These are phyloP conservation scores for Volucella zonaria DNA, from an alignment of 2,888 invertebrate species.

Conservation along the genomic window DNA sequence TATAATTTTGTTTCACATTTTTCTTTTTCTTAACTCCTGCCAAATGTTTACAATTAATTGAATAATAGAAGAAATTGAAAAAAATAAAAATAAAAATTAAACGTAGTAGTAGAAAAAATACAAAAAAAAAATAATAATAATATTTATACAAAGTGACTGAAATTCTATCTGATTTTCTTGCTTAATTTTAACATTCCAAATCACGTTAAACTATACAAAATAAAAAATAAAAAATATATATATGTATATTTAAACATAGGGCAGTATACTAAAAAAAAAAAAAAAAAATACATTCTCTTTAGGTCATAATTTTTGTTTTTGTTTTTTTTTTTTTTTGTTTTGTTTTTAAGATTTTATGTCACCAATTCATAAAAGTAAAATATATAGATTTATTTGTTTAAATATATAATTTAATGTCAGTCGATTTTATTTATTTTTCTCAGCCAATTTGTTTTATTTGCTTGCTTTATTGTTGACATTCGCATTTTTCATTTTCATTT, in stretches of 20 bases:
- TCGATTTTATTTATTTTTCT: slow-evolving; percentile 40
- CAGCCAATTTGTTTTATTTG: slow-evolving; percentile 30
- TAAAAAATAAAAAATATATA: slow-evolving; percentile 17
- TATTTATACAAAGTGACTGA: slow-evolving; percentile 55
- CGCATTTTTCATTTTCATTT: slow-evolving; percentile 14
- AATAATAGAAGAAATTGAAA: slow-evolving; percentile 41
- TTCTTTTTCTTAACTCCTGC: slow-evolving; percentile 35
- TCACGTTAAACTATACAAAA: slow-evolving; percentile 50
- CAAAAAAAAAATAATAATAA: slow-evolving; percentile 36
- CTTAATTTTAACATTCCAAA: slow-evolving; percentile 26
- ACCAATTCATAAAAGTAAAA: slow-evolving; percentile 41
- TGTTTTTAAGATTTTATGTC: slow-evolving; percentile 13
- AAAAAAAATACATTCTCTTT: slow-evolving; percentile 32
- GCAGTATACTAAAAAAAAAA: slow-evolving; percentile 40
- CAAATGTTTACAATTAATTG: slow-evolving; percentile 42
- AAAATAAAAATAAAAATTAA: slow-evolving; percentile 36
- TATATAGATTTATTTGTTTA: slow-evolving; percentile 20
- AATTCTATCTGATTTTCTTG: slow-evolving; percentile 15
- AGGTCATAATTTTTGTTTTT: background rate
- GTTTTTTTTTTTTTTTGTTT: slow-evolving; percentile 12
- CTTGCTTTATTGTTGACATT: slow-evolving; percentile 40
- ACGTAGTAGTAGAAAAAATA: no score
- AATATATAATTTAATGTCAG: slow-evolving; percentile 48
- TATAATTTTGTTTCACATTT: slow-evolving; percentile 15
- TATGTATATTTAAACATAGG: slow-evolving; percentile 45